Base-by-base conservation (phyloP, 1,140 invertebrate species). In the Zaprionus ghesquierei region DNA sequence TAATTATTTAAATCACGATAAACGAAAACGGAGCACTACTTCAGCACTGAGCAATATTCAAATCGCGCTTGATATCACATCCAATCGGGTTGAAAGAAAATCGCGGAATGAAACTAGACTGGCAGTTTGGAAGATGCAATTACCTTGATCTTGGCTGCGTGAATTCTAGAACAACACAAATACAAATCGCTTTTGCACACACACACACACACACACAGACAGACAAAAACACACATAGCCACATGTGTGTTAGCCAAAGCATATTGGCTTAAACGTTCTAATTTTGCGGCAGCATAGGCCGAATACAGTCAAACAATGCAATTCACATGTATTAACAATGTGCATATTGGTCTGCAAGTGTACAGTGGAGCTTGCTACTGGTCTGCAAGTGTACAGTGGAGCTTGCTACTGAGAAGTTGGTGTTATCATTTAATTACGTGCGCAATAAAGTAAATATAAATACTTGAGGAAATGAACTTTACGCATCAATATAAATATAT, bases 81-180 rank as follows among this genome's bases (percentile, higher is more conserved):
- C 74, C 74, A 66, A 65, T 60, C 69, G 60, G 60, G 3, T 64
- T 59, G 33, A 76, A 61, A 66, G 69, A 55, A 73, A 72, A 66
- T 62, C 61, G 69, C 58, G 58, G 62, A 76, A 76, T 76, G 74
- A 76, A 76, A 76, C 69, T 76, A 33, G 62, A 76, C 61, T 72
- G 56, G 51, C 29, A 62, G 62, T 66, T 72, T 41, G 55, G 41
- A 63, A 70, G 74, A 76, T 73, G 74, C 74, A 76, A 76, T 76
- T 76, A 76, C 74, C 69, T 76, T 76, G 74, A 76, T 76, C 74
- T 76, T 76, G 62, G 56, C 56, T 76, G 69, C 74, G 74, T 76
- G 74, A 76, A 76, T 76, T 76, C 69, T 76, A 73, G 69, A 68
- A 27, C 73, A 70, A 75, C 64, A 70, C 66, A 64, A 35, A 31